phyloP scores from a whole-genome alignment of 2,888 invertebrate genomes.

The Notodonta dromedarius region DNA sequence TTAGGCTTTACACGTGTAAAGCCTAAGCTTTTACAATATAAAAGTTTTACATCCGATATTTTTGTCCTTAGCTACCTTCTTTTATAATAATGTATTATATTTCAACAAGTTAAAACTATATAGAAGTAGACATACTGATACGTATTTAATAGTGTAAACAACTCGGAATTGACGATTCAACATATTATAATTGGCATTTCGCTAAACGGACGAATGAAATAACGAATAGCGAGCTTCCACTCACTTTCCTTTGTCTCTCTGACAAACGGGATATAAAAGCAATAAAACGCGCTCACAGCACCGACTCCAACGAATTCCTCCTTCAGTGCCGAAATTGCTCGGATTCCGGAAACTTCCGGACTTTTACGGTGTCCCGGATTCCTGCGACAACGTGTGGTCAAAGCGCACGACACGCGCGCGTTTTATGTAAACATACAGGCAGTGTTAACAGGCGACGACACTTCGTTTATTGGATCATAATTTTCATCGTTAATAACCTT shows the following conservation, averaged over 20 bases:
- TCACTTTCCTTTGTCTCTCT: conserved; percentile 39
- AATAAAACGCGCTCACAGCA: conserved; percentile 65
- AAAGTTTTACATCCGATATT: too few species aligned
- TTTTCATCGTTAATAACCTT: too few species aligned
- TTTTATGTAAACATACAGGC: neutral
- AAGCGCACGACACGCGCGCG: conserved; percentile 12
- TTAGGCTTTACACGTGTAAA: too few species aligned
- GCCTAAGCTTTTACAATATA: too few species aligned
- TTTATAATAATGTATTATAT: too few species aligned
- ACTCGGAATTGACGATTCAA: neutral
- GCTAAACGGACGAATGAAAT: conserved; percentile 20
- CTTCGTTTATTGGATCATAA: too few species aligned
- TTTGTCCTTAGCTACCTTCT: too few species aligned
- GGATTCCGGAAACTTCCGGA: conserved; percentile 66
- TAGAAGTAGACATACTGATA: too few species aligned
- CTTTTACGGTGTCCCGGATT: conserved; percentile 67
- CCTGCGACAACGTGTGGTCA: conserved; percentile 59
- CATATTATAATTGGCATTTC: conserved; percentile 4
- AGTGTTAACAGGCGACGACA: neutral
- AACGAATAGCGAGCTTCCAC: conserved; percentile 35
- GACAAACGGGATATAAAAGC: conserved; percentile 61
- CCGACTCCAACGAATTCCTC: conserved; percentile 54
- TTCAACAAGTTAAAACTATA: too few species aligned
- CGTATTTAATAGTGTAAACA: neutral
- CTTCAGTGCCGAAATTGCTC: conserved; percentile 58